Evolutionary conservation across 2,113 vertebrate genomes (phyloP).

Genomic region (Boulengeromyrus knoepffleri): DNA sequence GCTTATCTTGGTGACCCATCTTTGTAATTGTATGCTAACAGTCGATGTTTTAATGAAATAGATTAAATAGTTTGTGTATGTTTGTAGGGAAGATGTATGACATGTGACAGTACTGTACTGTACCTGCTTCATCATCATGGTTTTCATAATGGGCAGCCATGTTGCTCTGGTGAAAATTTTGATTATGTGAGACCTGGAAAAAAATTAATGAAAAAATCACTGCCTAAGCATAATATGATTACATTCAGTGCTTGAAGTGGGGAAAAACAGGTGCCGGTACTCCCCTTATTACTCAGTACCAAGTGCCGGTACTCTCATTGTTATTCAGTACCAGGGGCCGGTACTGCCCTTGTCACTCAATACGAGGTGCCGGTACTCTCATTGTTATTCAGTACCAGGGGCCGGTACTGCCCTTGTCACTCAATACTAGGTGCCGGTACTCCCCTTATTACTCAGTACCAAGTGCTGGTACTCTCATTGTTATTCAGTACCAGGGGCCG

Average conservation of each 20-base stretch:
- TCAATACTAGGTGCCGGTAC: not conserved
- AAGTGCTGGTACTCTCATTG: not conserved
- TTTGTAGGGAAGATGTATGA: not conserved
- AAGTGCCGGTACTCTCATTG: not conserved
- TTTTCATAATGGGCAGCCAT: constrained; percentile 49
- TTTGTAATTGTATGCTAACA: not conserved
- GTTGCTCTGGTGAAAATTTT: constrained; percentile 30
- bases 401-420: not conserved
- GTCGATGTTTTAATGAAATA: not conserved
- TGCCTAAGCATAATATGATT: not conserved
- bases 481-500: not conserved
- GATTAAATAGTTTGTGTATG: not conserved
- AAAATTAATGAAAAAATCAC: not conserved
- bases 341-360: not conserved
- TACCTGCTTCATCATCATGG: constrained; percentile 56
- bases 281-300: not conserved
- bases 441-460: not conserved
- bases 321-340: not conserved
- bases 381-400: not conserved
- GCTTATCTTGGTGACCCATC: not conserved
- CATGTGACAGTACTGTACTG: constrained; percentile 35
- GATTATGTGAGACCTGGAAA: constrained; percentile 45
- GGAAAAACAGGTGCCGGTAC: not conserved
- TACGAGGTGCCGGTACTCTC: not conserved
- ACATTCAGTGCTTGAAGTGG: not conserved